These are phyloP conservation scores for Osmerus eperlanus DNA, from an alignment of 2,113 vertebrate species.

Conservation along the genomic window DNA sequence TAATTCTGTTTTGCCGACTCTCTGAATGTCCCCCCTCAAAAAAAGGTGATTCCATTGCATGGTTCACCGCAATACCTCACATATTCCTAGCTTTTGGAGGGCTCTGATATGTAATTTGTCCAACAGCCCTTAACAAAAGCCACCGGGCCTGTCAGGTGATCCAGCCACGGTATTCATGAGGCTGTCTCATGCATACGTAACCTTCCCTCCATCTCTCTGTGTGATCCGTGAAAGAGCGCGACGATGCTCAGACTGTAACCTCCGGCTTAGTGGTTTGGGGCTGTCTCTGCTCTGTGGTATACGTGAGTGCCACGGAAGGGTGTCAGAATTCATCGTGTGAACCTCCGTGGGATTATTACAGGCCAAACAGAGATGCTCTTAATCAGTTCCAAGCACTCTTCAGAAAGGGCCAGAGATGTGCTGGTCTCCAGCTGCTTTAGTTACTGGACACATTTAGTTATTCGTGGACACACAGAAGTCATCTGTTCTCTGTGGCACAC, in stretches of 20 bases:
- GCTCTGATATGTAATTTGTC: background rate
- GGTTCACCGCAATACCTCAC: background rate
- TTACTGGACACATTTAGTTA: constrained; percentile 1
- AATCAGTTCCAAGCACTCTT: constrained; percentile 9
- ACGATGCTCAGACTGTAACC: background rate
- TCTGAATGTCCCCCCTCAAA: too few relatives aligned
- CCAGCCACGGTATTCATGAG: background rate
- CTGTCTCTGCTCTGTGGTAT: background rate
- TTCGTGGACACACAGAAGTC: background rate
- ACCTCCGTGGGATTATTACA: background rate
- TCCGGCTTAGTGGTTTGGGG: constrained; percentile 11
- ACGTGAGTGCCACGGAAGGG: background rate
- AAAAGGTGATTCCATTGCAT: too few relatives aligned
- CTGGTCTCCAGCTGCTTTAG: background rate
- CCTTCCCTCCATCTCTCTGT: background rate
- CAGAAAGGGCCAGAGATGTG: background rate
- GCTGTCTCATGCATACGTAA: background rate
- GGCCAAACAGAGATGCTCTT: constrained; percentile 23
- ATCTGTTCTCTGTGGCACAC: background rate
- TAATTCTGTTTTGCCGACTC: too few relatives aligned
- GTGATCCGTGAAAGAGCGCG: background rate
- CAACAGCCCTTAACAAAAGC: background rate
- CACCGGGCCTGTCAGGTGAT: background rate
- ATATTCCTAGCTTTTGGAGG: background rate
- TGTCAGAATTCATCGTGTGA: constrained; percentile 35